Base-by-base conservation (phyloP, 2,113 vertebrate species). In the Pipa parva region DNA sequence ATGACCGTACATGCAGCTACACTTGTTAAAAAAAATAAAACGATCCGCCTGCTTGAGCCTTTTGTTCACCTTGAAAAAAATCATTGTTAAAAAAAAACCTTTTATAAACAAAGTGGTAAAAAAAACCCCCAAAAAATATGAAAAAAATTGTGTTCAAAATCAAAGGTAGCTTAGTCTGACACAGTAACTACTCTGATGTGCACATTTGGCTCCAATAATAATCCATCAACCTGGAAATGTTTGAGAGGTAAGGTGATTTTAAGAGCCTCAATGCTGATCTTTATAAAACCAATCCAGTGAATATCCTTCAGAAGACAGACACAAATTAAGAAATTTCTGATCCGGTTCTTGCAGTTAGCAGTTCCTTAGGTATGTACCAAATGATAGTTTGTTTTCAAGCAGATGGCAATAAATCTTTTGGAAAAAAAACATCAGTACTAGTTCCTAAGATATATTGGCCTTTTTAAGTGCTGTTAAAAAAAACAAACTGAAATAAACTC, bases 311-410 rank as follows among this genome's bases (percentile, higher is more conserved):
- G 52, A 69, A 60, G 29, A 22, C 24, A 52, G 48, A 60, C 49
- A 48, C n/a, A 18, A 49, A 49, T 49, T 24, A 49, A 18, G 61
- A 54, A 22, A 70, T 45, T 45, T 26, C 29, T 18, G 66, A 61
- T 69, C 66, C 60, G 66, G 37, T 68, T 68, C 56, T 59, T 68
- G 64, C 58, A 68, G 37, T 59, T 68, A 50, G 45, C 64, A 68
- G 56, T 42, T 48, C 45, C 64, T 67, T 59, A 58, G 11, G 39
- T 48, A 46, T 33, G 56, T 66, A 54, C 64, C 54, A 66, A 42
- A 66, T 27, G 55, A 39, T 21, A 29, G n/a, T 68, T 45, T 68
- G 55, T 22, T 68, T 50, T 48, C 42, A 28, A 26, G 52, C 54
- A 59, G 29, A 24, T 59, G 64, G 31, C 64, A 33, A 39, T 2